Evolutionary conservation across 64 coral and sea anemone genomes (phyloP).

Genomic region (Montipora sp.): DNA sequence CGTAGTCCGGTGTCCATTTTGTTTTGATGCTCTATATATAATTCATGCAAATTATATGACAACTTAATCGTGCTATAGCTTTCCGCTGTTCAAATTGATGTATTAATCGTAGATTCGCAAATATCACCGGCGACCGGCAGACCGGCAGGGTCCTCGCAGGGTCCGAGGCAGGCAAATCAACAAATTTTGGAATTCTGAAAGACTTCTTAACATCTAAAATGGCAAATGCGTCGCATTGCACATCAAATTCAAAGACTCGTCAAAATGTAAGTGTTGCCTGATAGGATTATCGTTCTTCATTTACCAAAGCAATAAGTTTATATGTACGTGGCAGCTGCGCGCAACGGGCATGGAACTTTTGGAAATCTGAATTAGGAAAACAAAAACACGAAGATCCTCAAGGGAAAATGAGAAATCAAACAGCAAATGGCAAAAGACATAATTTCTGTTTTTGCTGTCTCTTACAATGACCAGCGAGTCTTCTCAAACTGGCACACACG

Average conservation of each 20-base stretch:
- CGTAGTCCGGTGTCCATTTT: conserved; percentile 82
- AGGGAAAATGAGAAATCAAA: too few relatives aligned
- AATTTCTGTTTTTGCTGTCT: too few relatives aligned
- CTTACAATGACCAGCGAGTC: too few relatives aligned
- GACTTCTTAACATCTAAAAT: not conserved
- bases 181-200: not conserved
- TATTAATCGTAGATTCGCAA: not conserved
- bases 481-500: too few relatives aligned
- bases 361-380: too few relatives aligned
- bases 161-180: too few relatives aligned
- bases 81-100: not conserved
- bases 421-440: too few relatives aligned
- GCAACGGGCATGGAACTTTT: too few relatives aligned
- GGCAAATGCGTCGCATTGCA: not conserved
- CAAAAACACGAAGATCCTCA: too few relatives aligned
- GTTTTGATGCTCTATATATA: not conserved
- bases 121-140: not conserved
- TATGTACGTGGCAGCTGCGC: not conserved
- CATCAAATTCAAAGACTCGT: conserved; percentile 9
- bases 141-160: too few relatives aligned
- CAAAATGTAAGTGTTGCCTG: conserved; percentile 29
- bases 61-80: not conserved
- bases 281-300: not conserved
- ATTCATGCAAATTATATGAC: not conserved
- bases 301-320: not conserved